Percentiles rank a stretch among this genome's conserved stretches.
These are phyloP conservation scores for Drosophila pegasa DNA, from an alignment of 2,888 invertebrate species.

Conservation along the genomic window DNA sequence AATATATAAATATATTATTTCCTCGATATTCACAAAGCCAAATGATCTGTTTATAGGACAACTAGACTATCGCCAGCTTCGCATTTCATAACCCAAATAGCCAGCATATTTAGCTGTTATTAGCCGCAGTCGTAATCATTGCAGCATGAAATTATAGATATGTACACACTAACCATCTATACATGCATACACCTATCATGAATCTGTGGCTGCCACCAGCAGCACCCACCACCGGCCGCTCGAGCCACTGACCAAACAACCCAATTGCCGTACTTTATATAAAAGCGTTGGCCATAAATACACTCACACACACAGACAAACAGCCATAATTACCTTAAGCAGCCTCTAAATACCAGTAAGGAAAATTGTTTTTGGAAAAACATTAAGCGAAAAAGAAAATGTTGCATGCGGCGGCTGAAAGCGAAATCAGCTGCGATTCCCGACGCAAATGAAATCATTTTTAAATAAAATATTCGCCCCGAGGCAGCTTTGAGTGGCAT, in stretches of 20 bases:
- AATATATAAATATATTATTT: neutral
- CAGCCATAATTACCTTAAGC: slow-evolving; percentile 62
- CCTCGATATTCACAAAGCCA: too few relatives aligned
- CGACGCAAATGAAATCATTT: slow-evolving; percentile 45
- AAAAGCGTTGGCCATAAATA: slow-evolving; percentile 78
- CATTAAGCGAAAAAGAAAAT: slow-evolving; percentile 52
- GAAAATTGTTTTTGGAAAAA: slow-evolving; percentile 26
- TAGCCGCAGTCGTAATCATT: slow-evolving; percentile 51
- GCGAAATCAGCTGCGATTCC: slow-evolving; percentile 47
- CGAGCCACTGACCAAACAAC: slow-evolving; percentile 80
- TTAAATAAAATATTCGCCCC: slow-evolving; percentile 26
- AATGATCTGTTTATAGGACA: neutral
- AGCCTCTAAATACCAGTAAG: slow-evolving; percentile 38
- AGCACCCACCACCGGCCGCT: neutral
- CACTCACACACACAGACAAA: slow-evolving; percentile 30
- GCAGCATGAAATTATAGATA: slow-evolving; percentile 72
- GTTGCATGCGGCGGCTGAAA: slow-evolving; percentile 67
- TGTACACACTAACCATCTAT: neutral
- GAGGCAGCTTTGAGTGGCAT: slow-evolving; percentile 38
- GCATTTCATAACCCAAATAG: slow-evolving; percentile 60
- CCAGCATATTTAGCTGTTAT: slow-evolving; percentile 27
- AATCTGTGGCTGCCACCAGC: slow-evolving; percentile 9
- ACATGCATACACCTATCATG: slow-evolving; percentile 14
- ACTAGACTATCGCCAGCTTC: slow-evolving; percentile 34
- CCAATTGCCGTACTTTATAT: slow-evolving; percentile 74